Evolutionary conservation across 2,888 invertebrate species (phyloP).

Genomic region (Leucophenga maculata): DNA sequence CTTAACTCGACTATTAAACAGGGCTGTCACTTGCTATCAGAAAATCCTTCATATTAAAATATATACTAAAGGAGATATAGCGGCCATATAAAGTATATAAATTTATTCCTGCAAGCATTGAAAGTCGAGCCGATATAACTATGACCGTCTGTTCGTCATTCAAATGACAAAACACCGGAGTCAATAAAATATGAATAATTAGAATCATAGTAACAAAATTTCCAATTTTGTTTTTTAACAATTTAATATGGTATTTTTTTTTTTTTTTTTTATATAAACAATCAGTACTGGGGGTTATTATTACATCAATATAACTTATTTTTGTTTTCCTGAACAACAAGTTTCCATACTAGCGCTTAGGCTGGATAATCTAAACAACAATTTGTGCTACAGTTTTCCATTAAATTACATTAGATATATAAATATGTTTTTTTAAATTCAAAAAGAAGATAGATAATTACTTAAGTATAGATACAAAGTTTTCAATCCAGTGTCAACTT

Average conservation of each 20-base stretch:
- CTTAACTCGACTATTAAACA: too few relatives aligned
- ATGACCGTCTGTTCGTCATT: too few relatives aligned
- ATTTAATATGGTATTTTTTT: background rate
- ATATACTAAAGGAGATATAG: too few relatives aligned
- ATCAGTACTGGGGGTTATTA: slow-evolving; percentile 15
- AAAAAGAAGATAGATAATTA: background rate
- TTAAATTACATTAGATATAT: background rate
- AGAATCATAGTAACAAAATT: too few relatives aligned
- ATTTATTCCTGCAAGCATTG: too few relatives aligned
- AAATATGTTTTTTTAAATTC: background rate
- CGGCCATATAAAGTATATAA: too few relatives aligned
- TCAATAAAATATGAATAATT: too few relatives aligned
- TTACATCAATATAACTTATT: slow-evolving; percentile 16
- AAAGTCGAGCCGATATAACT: too few relatives aligned
- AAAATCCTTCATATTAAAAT: too few relatives aligned
- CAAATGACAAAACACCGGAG: too few relatives aligned
- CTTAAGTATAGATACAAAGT: background rate
- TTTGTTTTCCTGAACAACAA: slow-evolving; percentile 5
- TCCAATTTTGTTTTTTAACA: too few relatives aligned
- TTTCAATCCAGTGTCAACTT: background rate
- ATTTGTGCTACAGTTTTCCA: slow-evolving; percentile 1
- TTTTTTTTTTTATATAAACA: background rate
- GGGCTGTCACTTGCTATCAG: too few relatives aligned
- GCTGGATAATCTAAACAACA: slow-evolving; percentile 12
- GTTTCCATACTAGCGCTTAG: slow-evolving; percentile 1